Evolutionary conservation across 2,888 invertebrate genomes (phyloP).

Genomic region (Chrysina gloriosa): DNA sequence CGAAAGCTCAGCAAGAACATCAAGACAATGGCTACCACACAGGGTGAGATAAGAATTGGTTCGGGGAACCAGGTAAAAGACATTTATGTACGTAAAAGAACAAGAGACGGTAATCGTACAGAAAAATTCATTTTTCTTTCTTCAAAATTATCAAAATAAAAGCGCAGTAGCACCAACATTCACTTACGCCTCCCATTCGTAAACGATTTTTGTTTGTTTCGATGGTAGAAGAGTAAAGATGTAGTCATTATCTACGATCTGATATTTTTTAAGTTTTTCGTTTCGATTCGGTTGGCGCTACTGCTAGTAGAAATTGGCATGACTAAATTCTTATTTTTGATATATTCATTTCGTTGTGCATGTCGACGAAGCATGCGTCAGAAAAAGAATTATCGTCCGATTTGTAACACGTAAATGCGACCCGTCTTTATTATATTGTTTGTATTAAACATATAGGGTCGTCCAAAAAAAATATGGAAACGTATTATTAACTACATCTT

Average conservation of each 20-base stretch:
- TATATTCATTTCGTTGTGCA: conserved; percentile 21
- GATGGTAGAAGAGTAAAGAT: too few species aligned
- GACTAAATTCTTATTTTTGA: conserved; percentile 36
- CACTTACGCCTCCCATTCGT: background rate
- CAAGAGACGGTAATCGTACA: conserved; percentile 32
- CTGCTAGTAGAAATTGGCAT: conserved; percentile 43
- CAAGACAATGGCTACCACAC: conserved; percentile 72
- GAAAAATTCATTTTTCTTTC: conserved; percentile 37
- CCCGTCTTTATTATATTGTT: background rate
- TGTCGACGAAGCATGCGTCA: conserved; percentile 38
- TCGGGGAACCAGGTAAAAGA: conserved; percentile 81
- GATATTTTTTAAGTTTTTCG: background rate
- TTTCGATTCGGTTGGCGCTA: conserved; percentile 33
- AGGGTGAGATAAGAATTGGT: conserved; percentile 83
- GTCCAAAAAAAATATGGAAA: background rate
- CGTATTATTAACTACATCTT: too few species aligned
- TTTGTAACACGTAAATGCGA: conserved; percentile 22
- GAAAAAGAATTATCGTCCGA: conserved; percentile 26
- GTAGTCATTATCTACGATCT: background rate
- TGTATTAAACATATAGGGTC: background rate
- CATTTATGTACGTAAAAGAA: conserved; percentile 71
- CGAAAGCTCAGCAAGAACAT: background rate
- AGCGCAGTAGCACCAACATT: conserved; percentile 18
- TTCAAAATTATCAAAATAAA: conserved; percentile 26
- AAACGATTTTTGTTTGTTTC: too few species aligned